Percentiles rank a stretch among this genome's conserved stretches.
phyloP scores from a whole-genome alignment of 2,888 invertebrate genomes.

The Cloeon dipterum region DNA sequence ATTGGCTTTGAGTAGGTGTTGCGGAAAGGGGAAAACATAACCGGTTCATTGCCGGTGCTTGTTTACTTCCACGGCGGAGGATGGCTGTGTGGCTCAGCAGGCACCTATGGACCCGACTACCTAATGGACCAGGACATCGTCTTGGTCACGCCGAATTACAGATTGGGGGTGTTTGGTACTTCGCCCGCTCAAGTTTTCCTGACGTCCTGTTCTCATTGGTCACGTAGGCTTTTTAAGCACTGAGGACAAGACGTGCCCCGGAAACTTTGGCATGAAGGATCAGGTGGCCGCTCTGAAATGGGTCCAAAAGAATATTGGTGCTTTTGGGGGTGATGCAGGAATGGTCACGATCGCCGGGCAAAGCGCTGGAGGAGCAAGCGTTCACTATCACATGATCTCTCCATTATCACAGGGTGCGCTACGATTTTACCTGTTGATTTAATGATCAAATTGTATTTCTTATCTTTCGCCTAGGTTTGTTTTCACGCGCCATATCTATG shows the following conservation, averaged over 20 bases:
- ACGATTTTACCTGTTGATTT: too few relatives aligned
- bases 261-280: constrained; percentile 44
- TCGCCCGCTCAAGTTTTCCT: too few relatives aligned
- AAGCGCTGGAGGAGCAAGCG: constrained; percentile 44
- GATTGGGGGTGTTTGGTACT: constrained; percentile 24
- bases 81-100: constrained; percentile 45
- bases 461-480: too few relatives aligned
- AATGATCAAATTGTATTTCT: too few relatives aligned
- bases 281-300: constrained; percentile 35
- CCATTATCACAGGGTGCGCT: constrained; percentile 28
- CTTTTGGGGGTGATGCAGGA: constrained; percentile 36
- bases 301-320: constrained; percentile 31
- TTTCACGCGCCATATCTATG: constrained; percentile 48
- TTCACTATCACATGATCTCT: constrained; percentile 45
- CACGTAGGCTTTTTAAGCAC: constrained; percentile 43
- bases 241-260: constrained; percentile 34
- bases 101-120: constrained; percentile 32
- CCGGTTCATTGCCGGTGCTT: constrained; percentile 37
- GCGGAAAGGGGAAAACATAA: neutral
- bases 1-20: neutral
- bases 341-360: constrained; percentile 44
- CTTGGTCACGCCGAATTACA: constrained; percentile 43
- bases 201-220: too few relatives aligned
- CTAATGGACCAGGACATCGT: constrained; percentile 44
- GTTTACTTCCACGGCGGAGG: constrained; percentile 53